Conservation (phyloP, 1,140 invertebrate genomes). For the Tribolium castaneum region DNA sequence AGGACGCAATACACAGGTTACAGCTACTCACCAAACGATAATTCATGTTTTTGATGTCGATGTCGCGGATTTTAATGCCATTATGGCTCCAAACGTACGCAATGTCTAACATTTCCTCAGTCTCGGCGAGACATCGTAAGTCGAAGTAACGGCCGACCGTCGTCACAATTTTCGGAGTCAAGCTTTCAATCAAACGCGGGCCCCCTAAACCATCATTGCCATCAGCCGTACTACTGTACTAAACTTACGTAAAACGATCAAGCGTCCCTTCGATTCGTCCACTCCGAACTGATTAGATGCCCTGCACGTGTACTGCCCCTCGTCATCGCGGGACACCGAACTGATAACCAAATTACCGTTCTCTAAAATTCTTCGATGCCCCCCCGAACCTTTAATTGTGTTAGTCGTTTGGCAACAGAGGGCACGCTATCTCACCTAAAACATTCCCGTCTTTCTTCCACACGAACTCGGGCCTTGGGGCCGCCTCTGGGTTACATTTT, state of each 20-base stretch:
- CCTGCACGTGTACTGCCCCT: conserved; percentile 88
- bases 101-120: conserved; percentile 85
- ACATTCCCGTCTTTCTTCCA: conserved; percentile 93
- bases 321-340: conserved; percentile 87
- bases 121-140: conserved; percentile 82
- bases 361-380: conserved; percentile 81
- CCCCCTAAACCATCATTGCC: conserved; percentile 67
- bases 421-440: conserved; percentile 67
- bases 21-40: conserved; percentile 63
- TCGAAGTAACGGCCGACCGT: conserved; percentile 78
- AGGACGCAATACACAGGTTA: neutral
- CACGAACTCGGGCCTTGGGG: conserved; percentile 86
- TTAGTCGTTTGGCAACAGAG: neutral
- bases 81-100: conserved; percentile 94
- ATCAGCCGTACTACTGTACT: neutral
- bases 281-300: conserved; percentile 86
- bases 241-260: conserved; percentile 86
- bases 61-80: conserved; percentile 79
- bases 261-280: conserved; percentile 81
- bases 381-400: conserved; percentile 68
- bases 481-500: conserved; percentile 92
- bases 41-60: conserved; percentile 68
- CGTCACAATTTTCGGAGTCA: conserved; percentile 73
- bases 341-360: conserved; percentile 89
- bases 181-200: conserved; percentile 76